Base-by-base conservation (phyloP, 2,888 invertebrate species). In the Papilio demoleus region DNA sequence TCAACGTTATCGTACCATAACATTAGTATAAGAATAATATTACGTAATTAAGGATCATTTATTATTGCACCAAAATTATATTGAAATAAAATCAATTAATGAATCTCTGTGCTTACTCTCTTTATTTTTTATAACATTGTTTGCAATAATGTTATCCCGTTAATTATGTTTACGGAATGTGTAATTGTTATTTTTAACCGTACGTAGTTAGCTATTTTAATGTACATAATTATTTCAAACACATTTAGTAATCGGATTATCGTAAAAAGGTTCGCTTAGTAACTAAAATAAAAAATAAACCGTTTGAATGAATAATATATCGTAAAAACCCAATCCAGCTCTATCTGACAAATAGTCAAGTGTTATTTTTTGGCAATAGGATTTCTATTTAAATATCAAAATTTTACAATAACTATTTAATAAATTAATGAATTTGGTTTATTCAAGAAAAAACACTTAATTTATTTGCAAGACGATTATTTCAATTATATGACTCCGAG, bases 241-340 rank as follows among this genome's bases (percentile, higher is more conserved):
- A n/a, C n/a, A n/a, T n/a, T n/a, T n/a, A n/a, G n/a, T n/a, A n/a
- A n/a, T n/a, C n/a, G n/a, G n/a, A n/a, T n/a, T n/a, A n/a, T n/a
- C n/a, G n/a, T n/a, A n/a, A n/a, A n/a, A n/a, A n/a, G n/a, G n/a
- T n/a, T n/a, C n/a, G n/a, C n/a, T n/a, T n/a, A n/a, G n/a, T 45
- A 45, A 45, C 17, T 45, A 8, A 19, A 2, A 17, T 19, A 1
- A 45, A 45, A 45, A n/a, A 45, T 45, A 19, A 14, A 45, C 42
- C 27, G 27, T 9, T 24, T 5, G 14, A 27, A 19, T 0, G 17
- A 47, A 3, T n/a, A n/a, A n/a, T n/a, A n/a, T n/a, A n/a, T n/a
- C n/a, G 27, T 50, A 50, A 6, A n/a, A 24, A 27, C 50, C 4
- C 14, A 27, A 27, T 50, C 50, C 50, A 50, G 50, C 50, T 47